Conservation (phyloP, 2,797 vertebrate species). For the Melanogrammus aeglefinus region DNA sequence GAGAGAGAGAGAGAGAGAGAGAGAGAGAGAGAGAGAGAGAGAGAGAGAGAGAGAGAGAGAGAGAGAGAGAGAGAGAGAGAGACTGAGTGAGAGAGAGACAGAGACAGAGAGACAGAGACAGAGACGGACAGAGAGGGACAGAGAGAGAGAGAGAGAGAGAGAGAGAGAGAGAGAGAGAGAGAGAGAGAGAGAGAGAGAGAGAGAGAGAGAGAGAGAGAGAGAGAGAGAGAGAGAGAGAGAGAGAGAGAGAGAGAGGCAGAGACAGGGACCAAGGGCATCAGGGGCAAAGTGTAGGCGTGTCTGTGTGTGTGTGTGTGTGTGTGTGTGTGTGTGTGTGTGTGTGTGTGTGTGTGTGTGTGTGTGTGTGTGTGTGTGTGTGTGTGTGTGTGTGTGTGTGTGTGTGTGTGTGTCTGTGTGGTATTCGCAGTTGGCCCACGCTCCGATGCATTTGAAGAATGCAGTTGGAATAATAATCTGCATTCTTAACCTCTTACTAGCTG, state of each 20-base stretch:
- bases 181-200: neutral
- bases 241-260: neutral
- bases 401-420: constrained; percentile 52
- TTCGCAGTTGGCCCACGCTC: constrained; percentile 53
- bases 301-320: constrained; percentile 16
- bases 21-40: neutral
- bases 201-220: neutral
- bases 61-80: neutral
- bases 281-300: constrained; percentile 27
- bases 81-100: neutral
- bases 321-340: constrained; percentile 15
- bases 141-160: neutral
- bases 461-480: constrained; percentile 47
- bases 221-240: neutral
- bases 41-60: neutral
- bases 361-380: constrained; percentile 11
- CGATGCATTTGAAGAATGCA: constrained; percentile 48
- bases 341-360: constrained; percentile 15
- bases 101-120: neutral
- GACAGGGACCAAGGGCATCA: constrained; percentile 36
- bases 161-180: neutral
- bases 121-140: neutral
- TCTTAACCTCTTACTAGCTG: constrained; percentile 14
- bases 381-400: constrained; percentile 23
- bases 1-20: neutral